Conservation (phyloP, 2,113 vertebrate species). For the Ia io region DNA sequence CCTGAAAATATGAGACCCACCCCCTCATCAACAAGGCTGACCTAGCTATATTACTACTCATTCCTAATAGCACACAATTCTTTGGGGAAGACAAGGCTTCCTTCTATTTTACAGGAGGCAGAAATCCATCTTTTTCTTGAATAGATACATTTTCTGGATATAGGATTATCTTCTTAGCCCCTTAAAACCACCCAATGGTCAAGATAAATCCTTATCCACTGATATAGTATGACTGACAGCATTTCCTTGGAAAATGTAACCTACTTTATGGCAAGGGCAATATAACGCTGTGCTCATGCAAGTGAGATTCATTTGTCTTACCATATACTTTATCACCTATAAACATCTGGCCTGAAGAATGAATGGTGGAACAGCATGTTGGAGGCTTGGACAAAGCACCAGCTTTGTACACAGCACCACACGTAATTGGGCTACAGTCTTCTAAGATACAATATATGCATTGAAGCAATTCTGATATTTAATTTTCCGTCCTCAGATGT, state of each 20-base stretch:
- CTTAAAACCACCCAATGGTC: not conserved
- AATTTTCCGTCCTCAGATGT: not conserved
- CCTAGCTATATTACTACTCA: not conserved
- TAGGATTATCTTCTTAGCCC: not conserved
- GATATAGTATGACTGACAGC: not conserved
- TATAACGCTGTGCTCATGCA: not conserved
- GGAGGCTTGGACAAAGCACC: not conserved
- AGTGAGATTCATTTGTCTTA: not conserved
- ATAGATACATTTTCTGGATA: not conserved
- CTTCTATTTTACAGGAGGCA: not conserved
- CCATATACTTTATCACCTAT: not conserved
- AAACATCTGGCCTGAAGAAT: not conserved
- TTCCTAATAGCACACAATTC: not conserved
- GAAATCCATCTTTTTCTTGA: not conserved
- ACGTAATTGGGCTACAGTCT: accelerated
- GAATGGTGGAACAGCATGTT: not conserved
- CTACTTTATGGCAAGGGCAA: not conserved
- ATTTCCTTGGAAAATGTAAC: not conserved
- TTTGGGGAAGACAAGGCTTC: not conserved
- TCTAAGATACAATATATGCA: not conserved
- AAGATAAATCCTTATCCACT: not conserved
- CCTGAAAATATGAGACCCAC: not conserved
- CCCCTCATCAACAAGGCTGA: not conserved
- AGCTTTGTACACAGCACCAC: not conserved
- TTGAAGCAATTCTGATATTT: not conserved